A percentile compares a stretch with the other conserved stretches of the same genome.
Conservation (phyloP, 2,113 vertebrate genomes). For the Spea multiplicata region DNA sequence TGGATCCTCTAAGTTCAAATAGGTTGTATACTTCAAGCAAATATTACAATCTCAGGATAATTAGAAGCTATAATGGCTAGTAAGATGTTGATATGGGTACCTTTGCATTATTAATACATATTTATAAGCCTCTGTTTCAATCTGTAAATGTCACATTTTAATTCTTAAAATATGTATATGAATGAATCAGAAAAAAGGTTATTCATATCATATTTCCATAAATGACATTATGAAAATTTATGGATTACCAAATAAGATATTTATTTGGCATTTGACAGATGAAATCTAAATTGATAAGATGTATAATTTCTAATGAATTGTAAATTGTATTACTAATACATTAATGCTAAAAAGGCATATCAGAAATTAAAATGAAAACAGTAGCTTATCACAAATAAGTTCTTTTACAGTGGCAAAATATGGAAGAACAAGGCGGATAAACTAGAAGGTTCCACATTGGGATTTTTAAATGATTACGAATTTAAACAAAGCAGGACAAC, state of each 20-base stretch:
- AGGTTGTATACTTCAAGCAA: too few relatives aligned
- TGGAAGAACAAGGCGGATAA: slow-evolving; percentile 3
- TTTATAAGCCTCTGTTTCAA: background rate
- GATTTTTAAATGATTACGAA: background rate
- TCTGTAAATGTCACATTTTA: slow-evolving; percentile 40
- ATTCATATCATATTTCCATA: slow-evolving; percentile 42
- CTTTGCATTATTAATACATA: too few relatives aligned
- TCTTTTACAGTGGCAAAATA: slow-evolving; percentile 5
- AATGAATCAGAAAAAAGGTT: slow-evolving; percentile 40
- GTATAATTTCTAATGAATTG: slow-evolving; percentile 10
- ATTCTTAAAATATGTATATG: slow-evolving; percentile 40
- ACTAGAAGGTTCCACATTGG: background rate
- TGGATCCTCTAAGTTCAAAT: too few relatives aligned
- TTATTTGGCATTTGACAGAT: slow-evolving; percentile 41
- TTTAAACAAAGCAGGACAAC: background rate
- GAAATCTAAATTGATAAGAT: slow-evolving; percentile 22
- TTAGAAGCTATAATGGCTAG: too few relatives aligned
- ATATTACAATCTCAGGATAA: too few relatives aligned
- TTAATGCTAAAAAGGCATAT: slow-evolving; percentile 18
- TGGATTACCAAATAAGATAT: slow-evolving; percentile 41
- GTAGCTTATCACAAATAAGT: slow-evolving; percentile 13
- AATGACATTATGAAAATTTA: slow-evolving; percentile 42
- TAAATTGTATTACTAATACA: slow-evolving; percentile 19
- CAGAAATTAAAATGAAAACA: slow-evolving; percentile 20
- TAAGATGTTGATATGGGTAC: too few relatives aligned